Conservation (phyloP, 2,113 vertebrate species). For the Talpa occidentalis region DNA sequence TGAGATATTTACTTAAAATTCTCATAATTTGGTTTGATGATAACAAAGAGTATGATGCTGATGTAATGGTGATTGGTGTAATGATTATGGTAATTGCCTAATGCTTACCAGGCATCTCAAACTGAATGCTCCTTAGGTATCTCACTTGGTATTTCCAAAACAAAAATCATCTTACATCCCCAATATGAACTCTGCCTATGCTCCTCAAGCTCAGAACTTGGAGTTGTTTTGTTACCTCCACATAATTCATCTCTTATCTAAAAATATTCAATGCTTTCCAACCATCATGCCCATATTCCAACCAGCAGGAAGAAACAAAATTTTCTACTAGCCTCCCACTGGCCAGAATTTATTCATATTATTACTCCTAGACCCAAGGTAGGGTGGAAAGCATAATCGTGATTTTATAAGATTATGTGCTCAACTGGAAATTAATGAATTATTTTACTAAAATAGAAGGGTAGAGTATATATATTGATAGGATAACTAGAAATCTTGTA, state of each 20-base stretch:
- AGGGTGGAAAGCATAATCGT: neutral
- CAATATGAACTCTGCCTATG: neutral
- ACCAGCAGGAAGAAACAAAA: neutral
- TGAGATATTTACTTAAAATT: neutral
- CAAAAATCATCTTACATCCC: neutral
- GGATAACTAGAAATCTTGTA: neutral
- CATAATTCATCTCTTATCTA: neutral
- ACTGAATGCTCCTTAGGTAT: neutral
- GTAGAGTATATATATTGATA: neutral
- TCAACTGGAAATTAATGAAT: neutral
- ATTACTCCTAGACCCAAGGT: neutral
- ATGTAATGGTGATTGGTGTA: neutral
- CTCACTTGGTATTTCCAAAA: neutral
- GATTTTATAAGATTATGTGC: neutral
- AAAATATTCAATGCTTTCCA: neutral
- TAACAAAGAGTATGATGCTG: neutral
- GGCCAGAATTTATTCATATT: neutral
- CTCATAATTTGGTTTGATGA: neutral
- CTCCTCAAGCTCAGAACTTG: neutral
- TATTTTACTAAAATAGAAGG: neutral
- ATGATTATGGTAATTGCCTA: neutral
- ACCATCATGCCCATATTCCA: neutral
- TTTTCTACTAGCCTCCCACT: neutral
- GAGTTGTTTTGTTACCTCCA: neutral
- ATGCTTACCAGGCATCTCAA: neutral